Percentiles rank a stretch among this genome's conserved stretches.
Conservation (phyloP, 2,888 invertebrate genomes). For the Chrysotoxum bicinctum region DNA sequence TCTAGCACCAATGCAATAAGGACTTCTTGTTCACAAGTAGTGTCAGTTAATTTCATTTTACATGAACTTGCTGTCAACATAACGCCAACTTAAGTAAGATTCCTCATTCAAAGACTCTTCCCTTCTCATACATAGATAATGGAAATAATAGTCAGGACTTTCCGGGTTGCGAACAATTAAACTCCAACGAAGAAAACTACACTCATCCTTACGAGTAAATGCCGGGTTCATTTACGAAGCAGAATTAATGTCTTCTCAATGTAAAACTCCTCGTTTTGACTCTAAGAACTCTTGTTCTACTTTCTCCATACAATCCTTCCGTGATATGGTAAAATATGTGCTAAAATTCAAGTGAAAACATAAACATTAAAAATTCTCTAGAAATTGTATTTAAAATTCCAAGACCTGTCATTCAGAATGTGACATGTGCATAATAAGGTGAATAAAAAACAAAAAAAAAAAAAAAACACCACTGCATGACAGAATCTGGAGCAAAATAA, state of each 20-base stretch:
- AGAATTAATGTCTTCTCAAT: not conserved
- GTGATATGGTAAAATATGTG: not conserved
- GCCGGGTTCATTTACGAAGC: not conserved
- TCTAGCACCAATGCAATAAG: no score
- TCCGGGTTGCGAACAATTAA: not conserved
- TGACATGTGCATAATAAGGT: not conserved
- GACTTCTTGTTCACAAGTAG: no score
- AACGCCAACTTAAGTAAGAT: not conserved
- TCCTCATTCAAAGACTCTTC: not conserved
- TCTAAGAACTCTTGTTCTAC: not conserved
- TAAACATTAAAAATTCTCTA: not conserved
- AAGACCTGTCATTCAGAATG: not conserved
- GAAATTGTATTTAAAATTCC: not conserved
- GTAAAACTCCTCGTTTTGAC: not conserved
- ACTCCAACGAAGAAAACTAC: not conserved
- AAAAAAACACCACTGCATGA: not conserved
- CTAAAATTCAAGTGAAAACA: not conserved
- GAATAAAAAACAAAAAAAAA: not conserved
- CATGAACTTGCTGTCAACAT: not conserved
- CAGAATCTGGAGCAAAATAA: not conserved
- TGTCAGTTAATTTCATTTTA: no score
- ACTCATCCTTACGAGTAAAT: not conserved
- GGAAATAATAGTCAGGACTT: not conserved
- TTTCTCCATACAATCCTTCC: not conserved
- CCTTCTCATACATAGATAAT: not conserved